Evolutionary conservation across 2,113 vertebrate genomes (phyloP), one percentile per base, ranked within the genome.

Genomic region (Cnemophilus loriae): DNA sequence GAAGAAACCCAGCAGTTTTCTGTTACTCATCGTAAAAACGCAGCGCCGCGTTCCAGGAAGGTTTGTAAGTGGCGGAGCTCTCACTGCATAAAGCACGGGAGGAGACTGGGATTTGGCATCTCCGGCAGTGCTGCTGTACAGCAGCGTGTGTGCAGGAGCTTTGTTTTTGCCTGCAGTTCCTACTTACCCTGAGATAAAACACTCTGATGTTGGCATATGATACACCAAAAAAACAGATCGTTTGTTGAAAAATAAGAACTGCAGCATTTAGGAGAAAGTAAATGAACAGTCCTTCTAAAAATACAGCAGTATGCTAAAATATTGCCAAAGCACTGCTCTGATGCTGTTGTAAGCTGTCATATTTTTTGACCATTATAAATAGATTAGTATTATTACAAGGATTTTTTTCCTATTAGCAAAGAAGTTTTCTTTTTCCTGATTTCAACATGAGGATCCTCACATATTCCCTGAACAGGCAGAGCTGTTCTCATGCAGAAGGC

Each of bases 261-360:
- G 88, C 57, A 26, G 80, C 69, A 19, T 90, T 96, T 84, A 90
- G 80, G 78, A 88, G 86, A 89, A 90, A 95, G 95, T 94, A 96
- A 97, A 86, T 92, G 95, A 96, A 94, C 83, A 93, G 88, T 95
- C 92, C 79, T 96, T 93, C 95, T 94, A 94, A 96, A 96, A 96
- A 96, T 96, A 97, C 82, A 85, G 65, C 91, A 92, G 80, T 56
- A 87, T 94, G 92, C 70, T 92, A 93, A 93, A 96, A 94, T 90
- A 92, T 95, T 97, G 95, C 94, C 95, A 94, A 90, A 89, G 95
- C 78, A 21, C 86, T 95, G 85, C 82, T 92, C 79, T 93, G 73
- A 88, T 16, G 70, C 92, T 85, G 60, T 91, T 93, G 85, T 95
- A 92, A 90, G 83, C 93, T 96, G 87, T 92, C 84, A 84, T 92